Evolutionary conservation across 2,113 vertebrate species (phyloP).

Genomic region (Oreochromis tanganicae): DNA sequence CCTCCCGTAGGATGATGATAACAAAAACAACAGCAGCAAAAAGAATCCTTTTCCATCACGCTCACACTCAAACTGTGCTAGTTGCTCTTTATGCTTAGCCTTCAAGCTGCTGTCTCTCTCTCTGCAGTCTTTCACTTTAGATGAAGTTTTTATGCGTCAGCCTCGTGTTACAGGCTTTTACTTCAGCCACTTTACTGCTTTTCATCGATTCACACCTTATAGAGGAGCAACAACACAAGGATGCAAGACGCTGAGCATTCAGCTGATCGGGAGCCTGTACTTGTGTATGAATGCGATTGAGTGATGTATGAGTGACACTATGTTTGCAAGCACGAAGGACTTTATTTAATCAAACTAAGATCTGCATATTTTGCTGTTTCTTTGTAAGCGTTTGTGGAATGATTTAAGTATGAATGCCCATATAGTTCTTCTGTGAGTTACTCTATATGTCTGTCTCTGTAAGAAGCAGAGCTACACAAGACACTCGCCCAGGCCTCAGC

Average conservation of each 20-base stretch:
- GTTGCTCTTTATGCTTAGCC: slow-evolving; percentile 23
- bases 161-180: slow-evolving; percentile 29
- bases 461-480: not conserved
- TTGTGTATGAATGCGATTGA: not conserved
- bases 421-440: not conserved
- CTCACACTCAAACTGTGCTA: not conserved
- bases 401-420: not conserved
- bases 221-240: not conserved
- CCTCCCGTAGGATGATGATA: not conserved
- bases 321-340: not conserved
- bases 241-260: not conserved
- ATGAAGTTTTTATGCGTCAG: slow-evolving; percentile 36
- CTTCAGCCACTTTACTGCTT: slow-evolving; percentile 23
- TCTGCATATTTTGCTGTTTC: not conserved
- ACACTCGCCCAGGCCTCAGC: not conserved
- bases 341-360: not conserved
- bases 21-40: not conserved
- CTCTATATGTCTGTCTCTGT: not conserved
- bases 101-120: not conserved
- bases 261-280: not conserved
- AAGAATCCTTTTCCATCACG: not conserved
- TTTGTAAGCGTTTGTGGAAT: not conserved
- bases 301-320: not conserved
- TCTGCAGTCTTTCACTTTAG: slow-evolving; percentile 10
- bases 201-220: slow-evolving; percentile 1